Evolutionary conservation across 2,888 invertebrate genomes (phyloP), one percentile per base, ranked within the genome.

Genomic region (Mythimna pallens): DNA sequence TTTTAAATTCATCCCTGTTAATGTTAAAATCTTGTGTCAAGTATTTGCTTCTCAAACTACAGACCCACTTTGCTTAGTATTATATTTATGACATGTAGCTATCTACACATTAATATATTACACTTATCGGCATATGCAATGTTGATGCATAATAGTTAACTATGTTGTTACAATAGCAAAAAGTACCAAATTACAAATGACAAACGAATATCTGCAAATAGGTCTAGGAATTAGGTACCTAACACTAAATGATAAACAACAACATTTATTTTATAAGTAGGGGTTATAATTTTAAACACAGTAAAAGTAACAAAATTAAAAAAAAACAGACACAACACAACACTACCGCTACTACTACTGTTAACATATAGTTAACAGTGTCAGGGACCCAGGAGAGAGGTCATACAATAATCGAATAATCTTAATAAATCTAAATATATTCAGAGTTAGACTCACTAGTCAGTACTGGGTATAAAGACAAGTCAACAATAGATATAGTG

Each of bases 121-220:
- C 8, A 25, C 2, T 30, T 3, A 36, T 61, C 36, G 2, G 25
- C 25, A 10, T 34, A 52, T 10, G 52, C 14, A 30, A 22, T 30
- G 14, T 69, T 59, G 43, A 43, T 36, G 36, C 52, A 7, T 54
- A 50, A 43, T 5, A 58, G 22, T 50, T 22, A 65, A 9, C 54
- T 59, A n/a, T 61, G 59, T 65, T 25, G 40, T 55, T 63, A 59
- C 68, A 47, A 68, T 52, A 65, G 12, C 57, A 57, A 64, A 40
- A n/a, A 75, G 43, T 47, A 68, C 43, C 58, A 50, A 54, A 52
- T 43, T 59, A 43, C 58, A 25, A 52, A 58, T 76, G 55, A 76
- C 36, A 36, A 64, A 76, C 22, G 30, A 57, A 30, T 20, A 20
- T 65, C 76, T 79, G 67, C 58, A 79, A 80, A 76, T 79, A 79